Evolutionary conservation across 2,113 vertebrate genomes (phyloP).

Genomic region (Poeciliopsis occidentalis): DNA sequence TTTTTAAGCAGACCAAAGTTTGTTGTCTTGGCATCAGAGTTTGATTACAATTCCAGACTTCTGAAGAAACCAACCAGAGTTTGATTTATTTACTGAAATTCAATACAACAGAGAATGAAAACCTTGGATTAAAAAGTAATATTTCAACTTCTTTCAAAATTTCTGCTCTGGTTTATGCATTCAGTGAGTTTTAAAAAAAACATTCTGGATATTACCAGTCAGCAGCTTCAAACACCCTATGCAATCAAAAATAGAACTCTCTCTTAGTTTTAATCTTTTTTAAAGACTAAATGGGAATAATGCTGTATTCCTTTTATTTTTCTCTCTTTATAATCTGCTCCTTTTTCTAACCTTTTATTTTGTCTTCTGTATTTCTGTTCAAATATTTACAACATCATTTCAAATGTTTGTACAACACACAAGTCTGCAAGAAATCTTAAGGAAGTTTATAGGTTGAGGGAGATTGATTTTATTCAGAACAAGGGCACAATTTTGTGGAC

Average conservation of each 20-base stretch:
- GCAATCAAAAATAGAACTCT: background rate
- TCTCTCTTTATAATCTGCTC: background rate
- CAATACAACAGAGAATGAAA: too few species aligned
- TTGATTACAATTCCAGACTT: too few species aligned
- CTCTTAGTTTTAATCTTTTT: background rate
- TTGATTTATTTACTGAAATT: too few species aligned
- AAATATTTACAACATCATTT: background rate
- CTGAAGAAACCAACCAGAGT: too few species aligned
- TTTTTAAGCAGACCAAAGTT: too few species aligned
- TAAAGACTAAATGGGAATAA: too few species aligned
- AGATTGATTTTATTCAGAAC: background rate
- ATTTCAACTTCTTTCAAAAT: too few species aligned
- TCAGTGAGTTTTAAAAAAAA: slow-evolving; percentile 33
- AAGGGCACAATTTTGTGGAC: background rate
- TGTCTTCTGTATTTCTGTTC: background rate
- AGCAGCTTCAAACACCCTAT: slow-evolving; percentile 6
- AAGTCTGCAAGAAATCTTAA: background rate
- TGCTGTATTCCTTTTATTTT: background rate
- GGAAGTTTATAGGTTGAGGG: background rate
- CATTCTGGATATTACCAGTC: slow-evolving; percentile 50
- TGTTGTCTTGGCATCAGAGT: too few species aligned
- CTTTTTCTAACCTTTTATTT: background rate
- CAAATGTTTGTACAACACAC: background rate
- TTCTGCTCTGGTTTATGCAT: slow-evolving; percentile 26
- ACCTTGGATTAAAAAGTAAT: too few species aligned